Percentiles rank a stretch among this genome's conserved stretches.
Conservation (phyloP, 2,888 invertebrate species). For the Hedychridium roseum region DNA sequence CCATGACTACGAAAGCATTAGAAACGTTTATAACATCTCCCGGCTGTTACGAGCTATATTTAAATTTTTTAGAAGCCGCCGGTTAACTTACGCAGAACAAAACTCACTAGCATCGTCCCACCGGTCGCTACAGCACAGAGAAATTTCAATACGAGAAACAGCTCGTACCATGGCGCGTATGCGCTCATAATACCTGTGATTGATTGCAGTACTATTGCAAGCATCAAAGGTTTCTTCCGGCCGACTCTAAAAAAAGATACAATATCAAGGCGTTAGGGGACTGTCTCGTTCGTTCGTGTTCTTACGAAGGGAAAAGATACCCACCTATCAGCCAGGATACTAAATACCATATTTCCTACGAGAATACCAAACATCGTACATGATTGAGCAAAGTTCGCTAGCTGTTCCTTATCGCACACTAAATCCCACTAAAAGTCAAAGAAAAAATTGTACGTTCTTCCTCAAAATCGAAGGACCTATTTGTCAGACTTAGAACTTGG, state of each 20-base stretch:
- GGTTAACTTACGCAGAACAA: slow-evolving; percentile 67
- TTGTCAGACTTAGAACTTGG: background rate
- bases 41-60: too few relatives aligned
- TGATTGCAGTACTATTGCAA: slow-evolving; percentile 68
- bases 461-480: background rate
- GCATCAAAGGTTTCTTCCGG: slow-evolving; percentile 70
- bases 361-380: slow-evolving; percentile 69
- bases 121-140: slow-evolving; percentile 70
- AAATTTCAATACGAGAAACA: slow-evolving; percentile 70
- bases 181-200: slow-evolving; percentile 68
- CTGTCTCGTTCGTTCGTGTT: too few relatives aligned
- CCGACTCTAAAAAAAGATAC: slow-evolving; percentile 71
- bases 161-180: slow-evolving; percentile 68
- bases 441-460: background rate
- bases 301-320: too few relatives aligned
- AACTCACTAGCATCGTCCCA: slow-evolving; percentile 74
- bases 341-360: slow-evolving; percentile 67
- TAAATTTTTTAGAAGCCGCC: too few relatives aligned
- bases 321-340: slow-evolving; percentile 67
- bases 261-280: too few relatives aligned
- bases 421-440: slow-evolving; percentile 67
- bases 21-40: background rate
- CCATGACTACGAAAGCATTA: slow-evolving; percentile 64
- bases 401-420: slow-evolving; percentile 67
- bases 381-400: slow-evolving; percentile 68